Evolutionary conservation across 2,797 vertebrate species (phyloP), one percentile per base, ranked within the genome.

Genomic region (Phoeniculus purpureus): DNA sequence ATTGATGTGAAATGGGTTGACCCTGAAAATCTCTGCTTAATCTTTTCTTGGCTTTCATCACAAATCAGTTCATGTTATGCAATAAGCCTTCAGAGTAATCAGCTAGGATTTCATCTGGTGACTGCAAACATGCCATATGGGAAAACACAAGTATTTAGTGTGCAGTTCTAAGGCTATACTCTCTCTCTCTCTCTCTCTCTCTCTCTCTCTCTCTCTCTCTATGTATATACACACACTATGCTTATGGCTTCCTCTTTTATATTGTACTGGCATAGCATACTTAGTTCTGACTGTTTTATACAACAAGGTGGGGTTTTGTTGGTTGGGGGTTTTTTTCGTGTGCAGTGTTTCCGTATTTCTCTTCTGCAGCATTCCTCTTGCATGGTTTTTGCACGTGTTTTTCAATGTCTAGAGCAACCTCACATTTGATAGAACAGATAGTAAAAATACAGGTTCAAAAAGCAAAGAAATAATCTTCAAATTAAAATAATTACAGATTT

Each of bases 21-120:
- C 87, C 93, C 89, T 74, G 77, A 84, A 96, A 96, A 95, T 95
- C 93, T 83, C 92, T 88, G 32, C 71, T 95, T 96, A 97, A 96
- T 96, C 95, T 94, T 92, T 93, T 59, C 68, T 77, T 82, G 66
- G 79, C 70, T 96, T 90, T 90, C 72, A 94, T 95, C 89, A 73
- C 89, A 95, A 91, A 93, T 95, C 80, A 76, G 71, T 90, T 91
- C 70, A 79, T 60, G 62, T 95, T 96, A 96, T 34, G 74, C 92
- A 97, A 96, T 87, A 89, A 91, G 74, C 81, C 77, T 90, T 51
- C 74, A 54, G 85, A 93, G 48, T 83, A 87, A 93, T 95, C 91
- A 92, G 25, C 80, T 61, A 51, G 85, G 92, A 94, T 95, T 95
- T 95, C 55, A 85, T 50, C 86, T 92, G 65, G 54, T 78, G 77